phyloP scores from a whole-genome alignment of 2,888 invertebrate species.

The Hydraecia micacea region DNA sequence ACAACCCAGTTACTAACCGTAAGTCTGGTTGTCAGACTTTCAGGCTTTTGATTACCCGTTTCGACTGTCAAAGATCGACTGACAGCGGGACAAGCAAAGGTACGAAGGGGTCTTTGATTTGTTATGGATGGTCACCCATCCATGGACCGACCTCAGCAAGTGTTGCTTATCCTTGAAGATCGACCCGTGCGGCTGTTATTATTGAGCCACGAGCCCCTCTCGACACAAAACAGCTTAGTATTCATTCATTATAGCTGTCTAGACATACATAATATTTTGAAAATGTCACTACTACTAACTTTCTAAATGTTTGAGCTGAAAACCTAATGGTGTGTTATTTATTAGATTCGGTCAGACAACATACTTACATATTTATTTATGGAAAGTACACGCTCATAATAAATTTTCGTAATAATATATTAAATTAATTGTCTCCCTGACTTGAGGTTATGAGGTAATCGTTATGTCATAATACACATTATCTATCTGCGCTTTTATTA shows the following conservation, averaged over 20 bases:
- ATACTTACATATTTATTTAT: neutral
- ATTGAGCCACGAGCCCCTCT: too few relatives aligned
- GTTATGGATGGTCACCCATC: neutral
- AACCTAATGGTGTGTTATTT: slow-evolving; percentile 5
- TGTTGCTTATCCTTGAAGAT: neutral
- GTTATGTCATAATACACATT: neutral
- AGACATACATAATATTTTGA: slow-evolving; percentile 1
- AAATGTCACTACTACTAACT: slow-evolving; percentile 13
- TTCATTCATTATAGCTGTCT: slow-evolving; percentile 20
- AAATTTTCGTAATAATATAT: neutral
- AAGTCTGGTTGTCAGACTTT: neutral
- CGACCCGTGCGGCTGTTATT: neutral
- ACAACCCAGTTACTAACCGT: neutral
- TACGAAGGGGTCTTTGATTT: neutral
- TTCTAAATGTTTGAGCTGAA: slow-evolving; percentile 40
- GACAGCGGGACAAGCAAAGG: neutral
- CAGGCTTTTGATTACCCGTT: neutral
- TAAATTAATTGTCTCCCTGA: neutral
- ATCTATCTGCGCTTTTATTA: neutral
- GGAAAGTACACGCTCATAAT: neutral
- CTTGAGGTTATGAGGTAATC: neutral
- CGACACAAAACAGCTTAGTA: neutral
- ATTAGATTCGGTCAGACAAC: neutral
- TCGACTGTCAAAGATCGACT: neutral
- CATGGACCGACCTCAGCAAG: neutral